Evolutionary conservation across 2,113 vertebrate genomes (phyloP), one percentile per base, ranked within the genome.

Genomic region (Tauraco erythrolophus): DNA sequence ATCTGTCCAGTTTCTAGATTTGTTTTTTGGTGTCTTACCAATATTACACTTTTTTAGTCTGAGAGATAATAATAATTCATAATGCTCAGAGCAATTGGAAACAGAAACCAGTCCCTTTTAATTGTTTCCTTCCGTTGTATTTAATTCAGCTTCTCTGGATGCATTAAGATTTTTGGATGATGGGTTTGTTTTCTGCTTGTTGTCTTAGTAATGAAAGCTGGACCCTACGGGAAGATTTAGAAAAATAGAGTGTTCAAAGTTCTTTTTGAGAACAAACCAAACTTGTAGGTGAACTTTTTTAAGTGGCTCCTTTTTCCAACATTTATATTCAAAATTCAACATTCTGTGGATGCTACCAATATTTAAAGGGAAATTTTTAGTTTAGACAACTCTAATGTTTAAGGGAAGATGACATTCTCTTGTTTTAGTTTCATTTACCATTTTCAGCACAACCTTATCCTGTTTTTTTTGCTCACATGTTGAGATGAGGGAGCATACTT

Each of bases 121-220:
- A 97, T 97, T 96, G 96, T 97, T 97, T 97, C 97, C 97, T 97
- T 97, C 94, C 95, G 61, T 93, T 97, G 93, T 93, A 88, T 97
- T 97, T 96, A 95, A 95, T 89, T 91, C 91, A 75, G 87, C 87
- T 92, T 89, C 81, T 95, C 89, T 91, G 97, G 81, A 35, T 96
- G 46, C 87, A 84, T 96, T 92, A 91, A 95, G 58, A 89, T 95
- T 92, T 94, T 93, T 91, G 87, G 81, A 79, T 96, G 91, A 97
- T 92, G 78, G 81, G 75, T 83, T 95, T 95, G 86, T 84, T 93
- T 95, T 96, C 86, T 95, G 33, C 69, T 92, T 88, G 61, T 88
- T 94, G 61, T 86, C 92, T 84, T 93, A 88, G 74, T 87, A 94
- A 81, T 81, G 86, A 89, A 85, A 93, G 56, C 75, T 95, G 75